Base-by-base conservation (phyloP, 2,797 vertebrate genomes). In the Falco rusticolus region DNA sequence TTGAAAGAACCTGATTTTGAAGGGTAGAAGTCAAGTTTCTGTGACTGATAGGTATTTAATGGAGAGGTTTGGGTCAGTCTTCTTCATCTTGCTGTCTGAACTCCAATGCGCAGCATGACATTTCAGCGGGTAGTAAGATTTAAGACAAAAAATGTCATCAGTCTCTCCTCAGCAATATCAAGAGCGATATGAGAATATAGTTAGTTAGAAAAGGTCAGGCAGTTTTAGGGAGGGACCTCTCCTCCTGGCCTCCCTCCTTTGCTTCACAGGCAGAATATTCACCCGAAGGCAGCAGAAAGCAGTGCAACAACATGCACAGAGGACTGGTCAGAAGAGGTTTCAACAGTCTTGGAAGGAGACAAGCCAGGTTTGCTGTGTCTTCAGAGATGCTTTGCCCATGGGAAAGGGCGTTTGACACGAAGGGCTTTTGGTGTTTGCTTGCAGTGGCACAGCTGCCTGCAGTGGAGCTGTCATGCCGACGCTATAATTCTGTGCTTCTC, bases 351-450 rank as follows among this genome's bases (percentile, higher is more conserved):
- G 41, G 14, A 37, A 85, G 78, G n/a, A 77, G 56, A 14, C 33
- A 33, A 41, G 16, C 5, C n/a, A 33, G 18, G 24, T 34, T 72
- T 77, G 19, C 43, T 47, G 14, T 16, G 13, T 9, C 6, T 11
- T 31, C 11, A 6, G 72, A 54, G n/a, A 2, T 29, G 31, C n/a
- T 81, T 41, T 94, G 28, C 20, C 25, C 16, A 0, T 10, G 7
- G 47, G 21, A 45, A 29, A 51, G 21, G 16, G 4, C 5, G 1
- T n/a, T 18, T 1, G 18, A 15, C 25, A 6, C 0, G 0, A 1
- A 69, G n/a, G 8, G 10, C 2, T 5, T 37, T 65, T 72, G 63
- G 12, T 69, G 31, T 28, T 59, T 60, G 21, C 51, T 63, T 33
- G 14, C 16, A 16, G 21, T 9, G 25, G 24, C 69, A 43, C 41